These are phyloP conservation scores for Macrophya annulata DNA, from an alignment of 2,888 invertebrate species.

Conservation along the genomic window DNA sequence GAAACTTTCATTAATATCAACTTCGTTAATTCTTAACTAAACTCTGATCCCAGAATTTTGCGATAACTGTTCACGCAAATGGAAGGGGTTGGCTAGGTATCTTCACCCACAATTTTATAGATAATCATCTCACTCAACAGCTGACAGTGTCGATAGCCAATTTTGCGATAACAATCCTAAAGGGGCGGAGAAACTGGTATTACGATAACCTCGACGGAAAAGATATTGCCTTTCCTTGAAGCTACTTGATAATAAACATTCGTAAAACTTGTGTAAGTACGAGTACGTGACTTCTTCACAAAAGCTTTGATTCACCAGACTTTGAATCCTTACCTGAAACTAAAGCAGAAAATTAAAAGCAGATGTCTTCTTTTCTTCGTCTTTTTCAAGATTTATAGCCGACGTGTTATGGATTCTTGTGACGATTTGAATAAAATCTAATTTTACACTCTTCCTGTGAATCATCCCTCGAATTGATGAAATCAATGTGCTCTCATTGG, in stretches of 20 bases:
- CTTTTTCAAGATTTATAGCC: too few relatives aligned
- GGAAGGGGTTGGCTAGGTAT: not conserved
- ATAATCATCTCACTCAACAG: constrained; percentile 34
- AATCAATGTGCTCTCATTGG: too few relatives aligned
- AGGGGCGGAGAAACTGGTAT: constrained; percentile 25
- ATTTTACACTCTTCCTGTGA: too few relatives aligned
- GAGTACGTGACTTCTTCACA: not conserved
- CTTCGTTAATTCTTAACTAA: not conserved
- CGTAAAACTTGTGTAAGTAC: not conserved
- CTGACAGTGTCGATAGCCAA: constrained; percentile 51
- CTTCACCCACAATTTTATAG: constrained; percentile 43
- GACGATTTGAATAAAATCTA: too few relatives aligned
- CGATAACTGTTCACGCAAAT: not conserved
- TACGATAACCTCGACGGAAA: constrained; percentile 13
- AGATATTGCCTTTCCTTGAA: constrained; percentile 2
- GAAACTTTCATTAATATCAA: not conserved
- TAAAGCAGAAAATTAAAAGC: too few relatives aligned
- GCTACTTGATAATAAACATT: constrained; percentile 35
- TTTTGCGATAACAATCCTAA: constrained; percentile 42
- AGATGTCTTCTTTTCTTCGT: too few relatives aligned
- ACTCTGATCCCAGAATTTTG: not conserved
- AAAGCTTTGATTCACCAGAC: not conserved
- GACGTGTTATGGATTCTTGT: too few relatives aligned
- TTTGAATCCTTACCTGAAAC: too few relatives aligned
- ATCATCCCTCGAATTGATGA: too few relatives aligned